Conservation (phyloP, 2,113 vertebrate species). For the Muscicapa adusta region DNA sequence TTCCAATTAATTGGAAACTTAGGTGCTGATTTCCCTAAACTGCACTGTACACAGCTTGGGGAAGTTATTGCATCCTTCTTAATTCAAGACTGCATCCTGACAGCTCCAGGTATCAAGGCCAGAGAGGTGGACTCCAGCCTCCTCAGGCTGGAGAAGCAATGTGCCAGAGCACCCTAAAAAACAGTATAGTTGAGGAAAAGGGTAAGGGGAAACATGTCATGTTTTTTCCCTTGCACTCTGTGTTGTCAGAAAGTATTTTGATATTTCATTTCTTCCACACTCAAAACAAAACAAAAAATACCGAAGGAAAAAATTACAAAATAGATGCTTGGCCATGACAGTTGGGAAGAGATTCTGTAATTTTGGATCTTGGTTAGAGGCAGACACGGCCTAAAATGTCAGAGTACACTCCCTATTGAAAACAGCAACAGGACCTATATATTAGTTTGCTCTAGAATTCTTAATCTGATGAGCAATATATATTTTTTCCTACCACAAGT, state of each 20-base stretch:
- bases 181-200: not conserved
- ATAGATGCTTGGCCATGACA: not conserved
- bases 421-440: not conserved
- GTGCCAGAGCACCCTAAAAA: not conserved
- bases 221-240: not conserved
- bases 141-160: rapidly evolving
- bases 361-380: not conserved
- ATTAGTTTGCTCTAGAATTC: not conserved
- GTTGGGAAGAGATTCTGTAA: not conserved
- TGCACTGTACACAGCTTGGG: not conserved
- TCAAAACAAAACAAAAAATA: no score
- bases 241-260: not conserved
- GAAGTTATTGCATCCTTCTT: not conserved
- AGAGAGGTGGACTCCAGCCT: not conserved
- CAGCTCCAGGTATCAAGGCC: not conserved
- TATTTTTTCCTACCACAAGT: not conserved
- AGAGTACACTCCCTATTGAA: not conserved
- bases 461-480: not conserved
- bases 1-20: not conserved
- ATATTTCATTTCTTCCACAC: not conserved
- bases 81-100: not conserved
- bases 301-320: not conserved
- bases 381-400: not conserved
- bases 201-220: not conserved
- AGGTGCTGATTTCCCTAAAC: not conserved